phyloP scores from a whole-genome alignment of 1,140 invertebrate genomes.

The Solen grandis region DNA sequence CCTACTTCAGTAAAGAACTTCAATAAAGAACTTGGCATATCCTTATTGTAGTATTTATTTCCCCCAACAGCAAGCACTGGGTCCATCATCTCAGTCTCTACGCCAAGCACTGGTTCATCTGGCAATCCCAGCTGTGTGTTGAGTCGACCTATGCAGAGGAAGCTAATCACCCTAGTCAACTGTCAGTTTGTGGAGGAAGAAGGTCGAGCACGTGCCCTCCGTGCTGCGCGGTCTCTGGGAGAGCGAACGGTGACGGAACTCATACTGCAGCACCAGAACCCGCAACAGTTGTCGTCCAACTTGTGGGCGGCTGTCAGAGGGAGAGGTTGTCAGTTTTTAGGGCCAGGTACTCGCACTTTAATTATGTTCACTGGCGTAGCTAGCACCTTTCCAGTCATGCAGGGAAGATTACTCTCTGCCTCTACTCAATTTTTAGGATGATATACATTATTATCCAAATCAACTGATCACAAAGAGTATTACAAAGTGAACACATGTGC shows the following conservation, averaged over 20 bases:
- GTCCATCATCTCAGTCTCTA: slow-evolving; percentile 24
- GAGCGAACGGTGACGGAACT: slow-evolving; percentile 97
- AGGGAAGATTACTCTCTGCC: no score
- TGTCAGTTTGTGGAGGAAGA: slow-evolving; percentile 96
- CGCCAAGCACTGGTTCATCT: background rate
- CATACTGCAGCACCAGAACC: slow-evolving; percentile 96
- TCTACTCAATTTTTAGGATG: no score
- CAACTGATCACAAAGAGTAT: no score
- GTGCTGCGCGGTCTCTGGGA: slow-evolving; percentile 92
- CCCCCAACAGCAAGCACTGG: slow-evolving; percentile 31
- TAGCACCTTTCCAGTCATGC: no score
- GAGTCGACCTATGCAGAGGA: slow-evolving; percentile 96
- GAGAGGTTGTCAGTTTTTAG: slow-evolving; percentile 98
- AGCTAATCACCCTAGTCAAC: slow-evolving; percentile 94
- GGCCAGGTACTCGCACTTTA: slow-evolving; percentile 86
- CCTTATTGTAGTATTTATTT: no score
- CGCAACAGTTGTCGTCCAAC: slow-evolving; percentile 94
- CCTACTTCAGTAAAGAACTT: no score
- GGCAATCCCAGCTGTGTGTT: slow-evolving; percentile 79
- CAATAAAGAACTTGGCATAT: no score
- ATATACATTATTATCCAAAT: no score
- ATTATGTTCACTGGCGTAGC: no score
- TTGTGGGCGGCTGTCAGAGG: slow-evolving; percentile 98
- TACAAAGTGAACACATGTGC: no score
- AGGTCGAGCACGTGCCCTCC: slow-evolving; percentile 86